phyloP scores from a whole-genome alignment of 2,113 vertebrate species.

The Crocuta crocuta region DNA sequence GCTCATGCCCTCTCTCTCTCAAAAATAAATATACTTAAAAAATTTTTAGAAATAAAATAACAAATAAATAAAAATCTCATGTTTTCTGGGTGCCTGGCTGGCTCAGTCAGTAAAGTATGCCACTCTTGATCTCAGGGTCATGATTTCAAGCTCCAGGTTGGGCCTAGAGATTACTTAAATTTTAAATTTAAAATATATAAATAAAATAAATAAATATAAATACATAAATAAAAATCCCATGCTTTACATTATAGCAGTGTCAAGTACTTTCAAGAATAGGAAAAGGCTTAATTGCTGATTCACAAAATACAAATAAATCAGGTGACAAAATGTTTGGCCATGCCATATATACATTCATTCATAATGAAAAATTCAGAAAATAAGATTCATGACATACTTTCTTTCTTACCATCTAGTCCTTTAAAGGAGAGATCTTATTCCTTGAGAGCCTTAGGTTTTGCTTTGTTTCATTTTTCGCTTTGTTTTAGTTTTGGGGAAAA shows the following conservation, averaged over 20 bases:
- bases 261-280: neutral
- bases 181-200: neutral
- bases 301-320: slow-evolving; percentile 40
- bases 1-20: too few species aligned
- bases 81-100: neutral
- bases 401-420: neutral
- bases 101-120: neutral
- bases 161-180: neutral
- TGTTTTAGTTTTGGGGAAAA: neutral
- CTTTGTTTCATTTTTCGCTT: neutral
- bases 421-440: neutral
- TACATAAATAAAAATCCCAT: neutral
- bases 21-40: too few species aligned
- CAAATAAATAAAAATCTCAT: neutral
- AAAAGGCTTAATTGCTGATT: slow-evolving; percentile 29
- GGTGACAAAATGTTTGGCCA: neutral
- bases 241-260: slow-evolving; percentile 41
- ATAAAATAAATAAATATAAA: neutral
- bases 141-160: neutral
- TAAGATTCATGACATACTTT: neutral
- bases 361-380: neutral
- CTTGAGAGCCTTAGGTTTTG: neutral
- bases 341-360: neutral
- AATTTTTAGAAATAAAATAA: too few species aligned
- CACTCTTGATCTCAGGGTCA: neutral